Evolutionary conservation across 2,888 invertebrate genomes (phyloP).

Genomic region (Pristionchus japonicus): DNA sequence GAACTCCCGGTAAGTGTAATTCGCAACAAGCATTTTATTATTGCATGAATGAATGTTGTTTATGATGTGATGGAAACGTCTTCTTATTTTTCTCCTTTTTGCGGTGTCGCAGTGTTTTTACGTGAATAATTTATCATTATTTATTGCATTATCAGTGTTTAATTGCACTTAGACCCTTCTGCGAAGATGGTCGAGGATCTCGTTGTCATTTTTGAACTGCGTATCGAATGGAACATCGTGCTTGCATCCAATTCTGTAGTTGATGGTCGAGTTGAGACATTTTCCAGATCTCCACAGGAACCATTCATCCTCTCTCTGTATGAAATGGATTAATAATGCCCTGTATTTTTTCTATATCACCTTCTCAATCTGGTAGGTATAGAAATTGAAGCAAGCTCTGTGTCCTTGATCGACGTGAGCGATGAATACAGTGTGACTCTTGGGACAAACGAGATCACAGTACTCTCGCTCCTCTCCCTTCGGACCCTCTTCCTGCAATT

Average conservation of each 20-base stretch:
- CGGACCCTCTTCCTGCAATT: slow-evolving; percentile 62
- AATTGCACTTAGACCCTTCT: slow-evolving; percentile 24
- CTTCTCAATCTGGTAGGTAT: slow-evolving; percentile 73
- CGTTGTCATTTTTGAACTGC: slow-evolving; percentile 71
- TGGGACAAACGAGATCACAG: slow-evolving; percentile 74
- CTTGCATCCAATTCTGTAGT: slow-evolving; percentile 72
- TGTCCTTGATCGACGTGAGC: slow-evolving; percentile 68
- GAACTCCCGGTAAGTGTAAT: too few relatives aligned
- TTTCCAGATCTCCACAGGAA: slow-evolving; percentile 72
- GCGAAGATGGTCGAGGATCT: slow-evolving; percentile 66
- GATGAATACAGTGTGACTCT: slow-evolving; percentile 72
- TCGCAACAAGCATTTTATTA: too few relatives aligned
- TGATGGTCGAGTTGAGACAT: slow-evolving; percentile 72
- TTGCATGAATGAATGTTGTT: background rate
- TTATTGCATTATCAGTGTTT: background rate
- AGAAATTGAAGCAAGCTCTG: slow-evolving; percentile 73
- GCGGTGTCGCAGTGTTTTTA: background rate
- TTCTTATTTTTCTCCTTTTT: background rate
- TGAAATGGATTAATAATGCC: background rate
- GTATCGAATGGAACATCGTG: slow-evolving; percentile 74
- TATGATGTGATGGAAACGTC: background rate
- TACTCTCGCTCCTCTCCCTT: slow-evolving; percentile 72
- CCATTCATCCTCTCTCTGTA: slow-evolving; percentile 57
- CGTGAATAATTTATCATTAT: background rate
- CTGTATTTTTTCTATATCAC: background rate